Conservation (phyloP, 2,888 invertebrate genomes). For the Plebejus melissa region DNA sequence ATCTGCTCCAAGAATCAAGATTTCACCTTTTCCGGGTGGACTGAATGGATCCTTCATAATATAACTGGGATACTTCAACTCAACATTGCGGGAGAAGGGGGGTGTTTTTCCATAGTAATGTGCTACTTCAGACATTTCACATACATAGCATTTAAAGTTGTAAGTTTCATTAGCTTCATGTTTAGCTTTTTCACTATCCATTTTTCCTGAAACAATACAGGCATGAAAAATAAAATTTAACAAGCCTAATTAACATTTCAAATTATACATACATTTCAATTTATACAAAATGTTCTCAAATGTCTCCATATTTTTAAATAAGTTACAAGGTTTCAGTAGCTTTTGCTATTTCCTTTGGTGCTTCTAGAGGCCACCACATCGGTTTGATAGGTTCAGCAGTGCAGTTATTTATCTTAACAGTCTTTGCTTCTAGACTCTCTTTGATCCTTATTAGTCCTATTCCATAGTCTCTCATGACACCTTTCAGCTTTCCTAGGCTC, state of each 20-base stretch:
- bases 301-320: constrained; percentile 10
- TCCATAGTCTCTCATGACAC: constrained; percentile 78
- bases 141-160: constrained; percentile 82
- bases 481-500: constrained; percentile 84
- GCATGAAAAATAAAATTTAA: neutral
- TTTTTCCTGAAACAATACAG: constrained; percentile 51
- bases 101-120: constrained; percentile 88
- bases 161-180: constrained; percentile 34
- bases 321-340: constrained; percentile 14
- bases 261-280: constrained; percentile 31
- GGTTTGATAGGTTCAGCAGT: constrained; percentile 81
- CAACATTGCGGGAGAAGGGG: constrained; percentile 83
- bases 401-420: constrained; percentile 77
- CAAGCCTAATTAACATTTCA: neutral
- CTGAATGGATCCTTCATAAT: constrained; percentile 92
- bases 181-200: constrained; percentile 48
- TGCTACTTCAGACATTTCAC: constrained; percentile 83
- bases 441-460: constrained; percentile 86
- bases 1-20: constrained; percentile 86
- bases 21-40: constrained; percentile 85
- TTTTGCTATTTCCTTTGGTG: constrained; percentile 74
- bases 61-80: constrained; percentile 85
- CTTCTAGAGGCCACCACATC: constrained; percentile 90
- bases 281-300: neutral
- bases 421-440: constrained; percentile 81